phyloP scores from a whole-genome alignment of 2,888 invertebrate genomes.

The Apodemia hepburni region DNA sequence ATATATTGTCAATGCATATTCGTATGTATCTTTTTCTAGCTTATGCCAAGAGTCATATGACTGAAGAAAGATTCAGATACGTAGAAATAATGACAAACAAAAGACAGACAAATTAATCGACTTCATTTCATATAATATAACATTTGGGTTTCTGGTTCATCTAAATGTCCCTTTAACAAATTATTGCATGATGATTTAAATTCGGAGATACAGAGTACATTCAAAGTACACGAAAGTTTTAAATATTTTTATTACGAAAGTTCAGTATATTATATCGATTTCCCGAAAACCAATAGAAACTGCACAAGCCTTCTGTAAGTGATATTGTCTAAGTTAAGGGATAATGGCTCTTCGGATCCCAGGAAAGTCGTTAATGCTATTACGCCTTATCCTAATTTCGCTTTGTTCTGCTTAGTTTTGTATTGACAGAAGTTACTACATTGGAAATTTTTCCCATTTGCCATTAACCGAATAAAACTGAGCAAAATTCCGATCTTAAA shows the following conservation, averaged over 20 bases:
- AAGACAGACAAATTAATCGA: too few relatives aligned
- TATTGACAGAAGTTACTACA: conserved; percentile 15
- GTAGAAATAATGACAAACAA: too few relatives aligned
- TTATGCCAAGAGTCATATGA: too few relatives aligned
- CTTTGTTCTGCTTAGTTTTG: conserved; percentile 25
- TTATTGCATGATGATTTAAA: too few relatives aligned
- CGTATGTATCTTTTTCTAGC: too few relatives aligned
- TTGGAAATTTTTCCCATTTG: conserved; percentile 12
- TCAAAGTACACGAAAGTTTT: background rate
- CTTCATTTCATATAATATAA: too few relatives aligned
- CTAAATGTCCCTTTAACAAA: too few relatives aligned
- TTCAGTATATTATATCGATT: background rate
- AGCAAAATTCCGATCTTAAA: background rate
- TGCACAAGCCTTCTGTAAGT: conserved; percentile 24
- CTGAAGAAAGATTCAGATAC: too few relatives aligned
- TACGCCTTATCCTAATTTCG: conserved; percentile 22
- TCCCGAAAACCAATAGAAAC: background rate
- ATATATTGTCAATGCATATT: too few relatives aligned
- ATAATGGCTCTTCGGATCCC: conserved; percentile 25
- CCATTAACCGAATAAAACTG: conserved; percentile 11
- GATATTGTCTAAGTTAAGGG: conserved; percentile 31
- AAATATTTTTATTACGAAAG: background rate
- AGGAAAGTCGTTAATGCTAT: conserved; percentile 26
- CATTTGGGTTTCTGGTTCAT: too few relatives aligned
- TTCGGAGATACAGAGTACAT: too few relatives aligned